These are phyloP conservation scores for Rhynchopsitta pachyrhyncha DNA, from an alignment of 2,113 vertebrate genomes.

Conservation along the genomic window DNA sequence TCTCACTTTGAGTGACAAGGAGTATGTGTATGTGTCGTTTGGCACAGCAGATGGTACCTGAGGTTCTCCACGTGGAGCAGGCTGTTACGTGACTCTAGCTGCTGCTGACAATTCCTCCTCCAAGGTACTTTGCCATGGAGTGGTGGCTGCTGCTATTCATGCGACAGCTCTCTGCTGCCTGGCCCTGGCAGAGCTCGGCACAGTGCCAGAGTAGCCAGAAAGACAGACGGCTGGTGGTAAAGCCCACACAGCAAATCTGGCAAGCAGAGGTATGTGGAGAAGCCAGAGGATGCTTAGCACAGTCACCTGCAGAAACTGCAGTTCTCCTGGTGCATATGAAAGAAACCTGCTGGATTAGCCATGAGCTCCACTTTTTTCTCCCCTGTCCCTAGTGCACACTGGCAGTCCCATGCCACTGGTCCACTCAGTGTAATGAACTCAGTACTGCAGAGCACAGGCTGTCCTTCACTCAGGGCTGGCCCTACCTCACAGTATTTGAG, in stretches of 20 bases:
- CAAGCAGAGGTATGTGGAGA: background rate
- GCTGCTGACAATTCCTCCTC: conserved; percentile 16
- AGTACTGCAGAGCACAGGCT: background rate
- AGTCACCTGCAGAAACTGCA: background rate
- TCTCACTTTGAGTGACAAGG: background rate
- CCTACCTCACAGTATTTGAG: background rate
- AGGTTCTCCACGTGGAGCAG: background rate
- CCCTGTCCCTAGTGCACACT: background rate
- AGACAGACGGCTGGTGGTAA: background rate
- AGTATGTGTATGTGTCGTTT: background rate
- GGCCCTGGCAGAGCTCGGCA: background rate
- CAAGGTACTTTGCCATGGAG: background rate
- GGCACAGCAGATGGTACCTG: conserved; percentile 40
- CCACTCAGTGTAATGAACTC: background rate
- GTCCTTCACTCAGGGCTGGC: background rate
- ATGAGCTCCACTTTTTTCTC: background rate
- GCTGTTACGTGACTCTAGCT: background rate
- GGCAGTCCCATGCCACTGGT: background rate
- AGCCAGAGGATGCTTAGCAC: background rate
- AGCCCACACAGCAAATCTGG: background rate
- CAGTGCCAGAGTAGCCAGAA: background rate
- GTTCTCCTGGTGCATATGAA: background rate
- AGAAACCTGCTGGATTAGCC: background rate
- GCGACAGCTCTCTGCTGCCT: background rate
- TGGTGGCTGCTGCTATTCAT: background rate